A percentile compares a stretch with the other conserved stretches of the same genome.
phyloP scores from a whole-genome alignment of 2,888 invertebrate species.

The Eledona agricola region DNA sequence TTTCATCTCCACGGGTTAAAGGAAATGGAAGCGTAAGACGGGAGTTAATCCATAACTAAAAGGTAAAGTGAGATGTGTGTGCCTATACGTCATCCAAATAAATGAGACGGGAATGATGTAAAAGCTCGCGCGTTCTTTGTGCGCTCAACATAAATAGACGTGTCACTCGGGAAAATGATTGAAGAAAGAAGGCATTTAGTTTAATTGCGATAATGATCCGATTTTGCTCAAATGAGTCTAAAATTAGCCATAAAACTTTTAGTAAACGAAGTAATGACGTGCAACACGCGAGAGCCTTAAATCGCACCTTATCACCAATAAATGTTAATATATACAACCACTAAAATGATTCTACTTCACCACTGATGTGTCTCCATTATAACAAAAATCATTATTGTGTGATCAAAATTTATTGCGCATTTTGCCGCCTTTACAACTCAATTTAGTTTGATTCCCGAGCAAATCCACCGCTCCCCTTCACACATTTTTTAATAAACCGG shows the following conservation, averaged over 20 bases:
- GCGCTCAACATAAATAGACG: too few species aligned
- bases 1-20: constrained; percentile 6
- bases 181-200: too few species aligned
- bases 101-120: too few species aligned
- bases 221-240: constrained; percentile 23
- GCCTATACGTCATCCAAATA: too few species aligned
- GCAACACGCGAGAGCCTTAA: constrained; percentile 26
- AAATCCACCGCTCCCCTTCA: constrained; percentile 8
- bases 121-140: too few species aligned
- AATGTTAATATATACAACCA: constrained; percentile 23
- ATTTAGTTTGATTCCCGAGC: constrained; percentile 14
- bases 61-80: too few species aligned
- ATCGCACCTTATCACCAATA: constrained; percentile 25
- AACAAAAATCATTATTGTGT: constrained; percentile 7
- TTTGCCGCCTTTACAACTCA: constrained; percentile 10
- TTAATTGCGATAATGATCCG: constrained; percentile 30
- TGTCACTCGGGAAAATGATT: too few species aligned
- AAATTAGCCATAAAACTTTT: constrained; percentile 27
- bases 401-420: constrained; percentile 11
- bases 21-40: not conserved
- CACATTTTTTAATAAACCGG: constrained; percentile 14
- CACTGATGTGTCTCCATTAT: constrained; percentile 18
- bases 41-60: too few species aligned
- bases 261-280: constrained; percentile 23
- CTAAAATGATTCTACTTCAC: constrained; percentile 21